These are phyloP conservation scores for Branchinecta lynchi DNA, from an alignment of 1,140 invertebrate species.

Conservation along the genomic window DNA sequence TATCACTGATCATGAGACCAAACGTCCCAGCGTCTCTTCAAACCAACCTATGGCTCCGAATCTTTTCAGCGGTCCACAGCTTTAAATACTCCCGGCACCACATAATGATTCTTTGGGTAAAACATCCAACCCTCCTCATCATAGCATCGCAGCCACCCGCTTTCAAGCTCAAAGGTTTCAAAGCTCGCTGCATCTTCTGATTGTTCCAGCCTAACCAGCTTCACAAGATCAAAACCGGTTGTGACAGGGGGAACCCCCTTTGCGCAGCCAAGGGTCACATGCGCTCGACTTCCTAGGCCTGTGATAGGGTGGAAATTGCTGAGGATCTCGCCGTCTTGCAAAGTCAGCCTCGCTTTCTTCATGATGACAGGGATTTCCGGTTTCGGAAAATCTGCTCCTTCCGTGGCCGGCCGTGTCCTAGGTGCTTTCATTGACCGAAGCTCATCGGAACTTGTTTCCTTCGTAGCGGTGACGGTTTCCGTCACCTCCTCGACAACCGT, in stretches of 20 bases:
- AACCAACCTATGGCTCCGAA: too few relatives aligned
- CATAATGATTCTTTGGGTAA: conserved; percentile 21
- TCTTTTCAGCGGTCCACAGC: too few relatives aligned
- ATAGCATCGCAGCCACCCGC: conserved; percentile 20
- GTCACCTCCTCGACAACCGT: too few relatives aligned
- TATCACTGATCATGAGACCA: too few relatives aligned
- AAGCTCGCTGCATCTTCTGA: not conserved
- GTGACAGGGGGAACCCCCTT: conserved; percentile 21
- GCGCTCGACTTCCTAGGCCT: conserved; percentile 24
- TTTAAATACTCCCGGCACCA: not conserved
- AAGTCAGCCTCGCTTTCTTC: not conserved
- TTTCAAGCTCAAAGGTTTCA: conserved; percentile 17
- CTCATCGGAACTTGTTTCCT: too few relatives aligned
- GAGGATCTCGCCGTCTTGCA: not conserved
- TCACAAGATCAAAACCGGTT: conserved; percentile 25
- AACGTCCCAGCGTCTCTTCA: too few relatives aligned
- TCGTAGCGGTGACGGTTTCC: too few relatives aligned
- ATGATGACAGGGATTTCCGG: not conserved
- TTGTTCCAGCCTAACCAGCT: conserved; percentile 20
- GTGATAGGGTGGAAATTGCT: conserved; percentile 13
- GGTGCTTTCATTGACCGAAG: too few relatives aligned
- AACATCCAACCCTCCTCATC: conserved; percentile 23
- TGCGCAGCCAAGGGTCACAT: conserved; percentile 25
- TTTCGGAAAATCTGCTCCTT: not conserved
- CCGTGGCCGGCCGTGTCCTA: too few relatives aligned